phyloP scores from a whole-genome alignment of 2,888 invertebrate species.

The Crepidodera aurea region DNA sequence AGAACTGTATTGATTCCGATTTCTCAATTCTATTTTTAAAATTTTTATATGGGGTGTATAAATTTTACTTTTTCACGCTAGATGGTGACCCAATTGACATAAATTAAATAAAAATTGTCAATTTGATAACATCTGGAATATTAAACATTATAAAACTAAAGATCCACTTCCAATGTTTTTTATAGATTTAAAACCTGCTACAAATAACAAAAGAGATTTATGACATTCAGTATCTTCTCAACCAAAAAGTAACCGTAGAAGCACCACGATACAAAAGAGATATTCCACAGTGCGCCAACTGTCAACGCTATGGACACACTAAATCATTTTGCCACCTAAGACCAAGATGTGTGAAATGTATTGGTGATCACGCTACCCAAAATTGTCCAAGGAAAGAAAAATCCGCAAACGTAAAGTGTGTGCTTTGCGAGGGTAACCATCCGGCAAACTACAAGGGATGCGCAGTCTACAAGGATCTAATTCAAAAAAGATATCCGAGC shows the following conservation, averaged over 20 bases:
- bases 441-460: no score
- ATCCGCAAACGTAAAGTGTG: neutral
- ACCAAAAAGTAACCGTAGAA: neutral
- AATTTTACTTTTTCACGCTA: no score
- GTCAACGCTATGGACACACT: slow-evolving; percentile 1
- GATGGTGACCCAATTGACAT: no score
- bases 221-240: neutral
- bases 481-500: no score
- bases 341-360: neutral
- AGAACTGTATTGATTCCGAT: no score
- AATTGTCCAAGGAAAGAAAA: neutral
- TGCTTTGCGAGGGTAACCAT: no score
- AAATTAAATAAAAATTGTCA: no score
- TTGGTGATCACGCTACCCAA: neutral
- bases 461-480: no score
- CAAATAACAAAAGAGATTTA: slow-evolving; percentile 2
- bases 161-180: neutral
- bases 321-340: neutral
- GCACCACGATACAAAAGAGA: neutral
- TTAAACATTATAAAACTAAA: neutral
- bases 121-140: neutral
- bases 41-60: no score
- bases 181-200: neutral
- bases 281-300: neutral
- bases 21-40: no score